phyloP scores from a whole-genome alignment of 1,140 invertebrate species.

The Ceratina australensis region DNA sequence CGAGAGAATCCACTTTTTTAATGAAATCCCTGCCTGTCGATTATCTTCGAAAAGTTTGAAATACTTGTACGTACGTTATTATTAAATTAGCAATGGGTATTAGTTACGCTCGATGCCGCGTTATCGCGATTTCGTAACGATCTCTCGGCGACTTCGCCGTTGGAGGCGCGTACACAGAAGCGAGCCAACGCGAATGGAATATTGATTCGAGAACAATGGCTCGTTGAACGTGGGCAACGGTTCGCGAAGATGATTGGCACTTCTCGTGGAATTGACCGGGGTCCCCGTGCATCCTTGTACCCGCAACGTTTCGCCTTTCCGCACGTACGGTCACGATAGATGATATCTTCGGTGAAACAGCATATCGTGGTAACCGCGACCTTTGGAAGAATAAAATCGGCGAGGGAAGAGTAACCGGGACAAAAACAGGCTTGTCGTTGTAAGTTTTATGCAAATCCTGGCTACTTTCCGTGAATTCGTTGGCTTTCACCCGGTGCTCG shows the following conservation, averaged over 20 bases:
- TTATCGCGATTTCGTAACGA: not conserved
- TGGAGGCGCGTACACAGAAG: not conserved
- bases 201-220: conserved; percentile 44
- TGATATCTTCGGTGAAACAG: conserved; percentile 36
- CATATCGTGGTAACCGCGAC: conserved; percentile 41
- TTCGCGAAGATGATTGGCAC: conserved; percentile 40
- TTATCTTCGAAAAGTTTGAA: too few relatives aligned
- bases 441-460: conserved; percentile 44
- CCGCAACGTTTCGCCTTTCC: not conserved
- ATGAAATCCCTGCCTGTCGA: too few relatives aligned
- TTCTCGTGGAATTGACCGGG: conserved; percentile 10
- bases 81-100: too few relatives aligned
- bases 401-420: conserved; percentile 12
- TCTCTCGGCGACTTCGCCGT: not conserved
- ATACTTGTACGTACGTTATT: too few relatives aligned
- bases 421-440: conserved; percentile 30
- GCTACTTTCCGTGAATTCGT: conserved; percentile 40
- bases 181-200: conserved; percentile 6
- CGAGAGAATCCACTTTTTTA: too few relatives aligned
- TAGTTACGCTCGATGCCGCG: too few relatives aligned
- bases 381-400: conserved; percentile 39
- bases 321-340: conserved; percentile 34
- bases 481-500: conserved; percentile 36
- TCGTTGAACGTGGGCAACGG: conserved; percentile 2
- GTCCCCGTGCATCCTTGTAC: not conserved